Percentiles rank a stretch among this genome's conserved stretches.
Conservation (phyloP, 2,797 vertebrate genomes). For the Lemur catta region DNA sequence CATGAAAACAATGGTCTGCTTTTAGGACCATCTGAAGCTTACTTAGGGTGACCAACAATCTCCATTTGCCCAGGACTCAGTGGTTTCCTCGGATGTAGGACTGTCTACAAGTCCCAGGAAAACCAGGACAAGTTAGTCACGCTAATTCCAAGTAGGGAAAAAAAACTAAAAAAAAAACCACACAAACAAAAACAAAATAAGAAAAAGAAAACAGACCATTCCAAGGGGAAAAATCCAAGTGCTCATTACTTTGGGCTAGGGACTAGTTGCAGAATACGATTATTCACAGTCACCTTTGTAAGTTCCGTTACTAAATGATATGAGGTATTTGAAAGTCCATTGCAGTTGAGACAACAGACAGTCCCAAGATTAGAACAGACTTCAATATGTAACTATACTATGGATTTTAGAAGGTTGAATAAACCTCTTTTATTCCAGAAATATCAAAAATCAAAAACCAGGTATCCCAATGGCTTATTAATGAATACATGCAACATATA, state of each 20-base stretch:
- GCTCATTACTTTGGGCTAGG: neutral
- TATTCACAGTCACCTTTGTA: neutral
- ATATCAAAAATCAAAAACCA: neutral
- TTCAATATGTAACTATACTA: neutral
- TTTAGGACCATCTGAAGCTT: neutral
- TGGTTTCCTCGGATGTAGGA: neutral
- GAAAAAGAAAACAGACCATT: neutral
- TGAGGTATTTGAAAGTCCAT: neutral
- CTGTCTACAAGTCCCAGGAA: neutral
- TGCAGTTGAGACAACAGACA: neutral
- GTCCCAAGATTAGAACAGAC: neutral
- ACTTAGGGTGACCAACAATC: neutral
- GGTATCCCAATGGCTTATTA: neutral
- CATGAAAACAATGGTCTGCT: neutral
- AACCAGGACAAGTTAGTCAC: neutral
- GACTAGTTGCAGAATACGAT: neutral
- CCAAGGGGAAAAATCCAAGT: neutral
- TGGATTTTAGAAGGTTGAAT: neutral
- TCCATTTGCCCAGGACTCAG: neutral
- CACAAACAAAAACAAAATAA: neutral
- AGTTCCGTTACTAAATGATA: neutral
- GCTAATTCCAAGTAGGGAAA: neutral
- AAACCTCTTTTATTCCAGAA: neutral
- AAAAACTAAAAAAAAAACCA: neutral
- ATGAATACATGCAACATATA: neutral